Percentiles rank a stretch among this genome's conserved stretches.
phyloP scores from a whole-genome alignment of 2,888 invertebrate species.

The Euphydryas editha region DNA sequence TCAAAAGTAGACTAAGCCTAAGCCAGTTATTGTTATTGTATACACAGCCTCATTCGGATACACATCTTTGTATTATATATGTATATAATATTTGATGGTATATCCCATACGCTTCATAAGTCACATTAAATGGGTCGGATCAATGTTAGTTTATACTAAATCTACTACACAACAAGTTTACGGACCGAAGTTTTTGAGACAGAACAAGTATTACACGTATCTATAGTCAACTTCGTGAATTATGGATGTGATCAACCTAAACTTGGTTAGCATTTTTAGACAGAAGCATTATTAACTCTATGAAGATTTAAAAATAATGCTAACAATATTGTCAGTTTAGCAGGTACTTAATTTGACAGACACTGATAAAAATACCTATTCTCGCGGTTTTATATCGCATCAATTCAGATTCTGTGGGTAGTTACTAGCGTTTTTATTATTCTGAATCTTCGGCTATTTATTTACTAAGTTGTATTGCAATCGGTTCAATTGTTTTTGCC shows the following conservation, averaged over 20 bases:
- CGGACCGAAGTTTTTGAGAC: neutral
- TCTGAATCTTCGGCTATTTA: too few relatives aligned
- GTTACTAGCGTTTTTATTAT: too few relatives aligned
- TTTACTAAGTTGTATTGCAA: too few relatives aligned
- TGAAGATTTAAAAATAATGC: too few relatives aligned
- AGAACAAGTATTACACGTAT: neutral
- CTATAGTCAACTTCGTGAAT: neutral
- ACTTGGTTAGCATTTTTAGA: neutral
- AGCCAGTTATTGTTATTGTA: neutral
- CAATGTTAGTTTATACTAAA: constrained; percentile 20
- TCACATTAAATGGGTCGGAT: constrained; percentile 23
- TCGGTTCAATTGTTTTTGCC: too few relatives aligned
- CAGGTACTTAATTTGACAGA: too few relatives aligned
- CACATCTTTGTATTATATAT: neutral
- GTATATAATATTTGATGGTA: constrained; percentile 2
- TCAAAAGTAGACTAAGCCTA: neutral
- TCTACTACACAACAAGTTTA: constrained; percentile 4
- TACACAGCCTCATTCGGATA: neutral
- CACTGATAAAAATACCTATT: too few relatives aligned
- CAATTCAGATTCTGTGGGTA: too few relatives aligned
- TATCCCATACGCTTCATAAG: constrained; percentile 9
- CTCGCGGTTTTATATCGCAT: too few relatives aligned
- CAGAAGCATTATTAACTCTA: too few relatives aligned
- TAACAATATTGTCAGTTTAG: too few relatives aligned
- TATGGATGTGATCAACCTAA: neutral